Evolutionary conservation across 2,888 invertebrate genomes (phyloP), one percentile per base, ranked within the genome.

Genomic region (Acrocyrtus sp.): DNA sequence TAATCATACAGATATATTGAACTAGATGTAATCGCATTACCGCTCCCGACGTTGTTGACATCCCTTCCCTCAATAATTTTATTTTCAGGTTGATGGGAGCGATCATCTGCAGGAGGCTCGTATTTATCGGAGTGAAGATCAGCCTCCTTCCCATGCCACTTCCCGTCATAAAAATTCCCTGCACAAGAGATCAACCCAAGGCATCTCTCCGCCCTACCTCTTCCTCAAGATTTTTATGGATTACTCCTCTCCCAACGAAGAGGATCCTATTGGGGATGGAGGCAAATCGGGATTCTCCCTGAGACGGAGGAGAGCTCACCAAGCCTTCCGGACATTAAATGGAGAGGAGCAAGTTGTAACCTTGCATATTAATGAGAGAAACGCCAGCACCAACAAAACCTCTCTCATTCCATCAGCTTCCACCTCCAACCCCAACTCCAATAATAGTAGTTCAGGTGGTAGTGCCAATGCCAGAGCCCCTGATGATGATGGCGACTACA

Each of bases 181-280:
- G 26, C 41, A 47, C 39, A 67, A 58, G 27, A 24, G 58, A 50
- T 27, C 57, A 21, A 47, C 53, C 51, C 41, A 39, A n/a, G n/a
- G n/a, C n/a, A 50, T 67, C 29, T 58, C 67, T 43, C 67, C 67
- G 27, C 50, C 67, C 24, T 24, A 19, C 58, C 51, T 67, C 2
- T 58, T 67, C 19, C 41, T 67, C 17, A 48, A 47, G 29, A 67
- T 67, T 26, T 58, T 67, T 41, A 67, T 67, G 67, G 67, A 67
- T 58, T 67, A 67, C 41, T 58, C 57, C 2, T 54, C 56, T 39
- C 10, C 22, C 24, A 50, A 50, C 17, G 48, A 48, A 15, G 62
- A 63, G 27, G 57, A 50, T 19, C n/a, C n/a, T n/a, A n/a, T n/a
- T n/a, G 15, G 15, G 10, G 15, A 4, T 2, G 29, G 39, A n/a